Conservation (phyloP, 2,113 vertebrate genomes). For the Climacteris rufus region DNA sequence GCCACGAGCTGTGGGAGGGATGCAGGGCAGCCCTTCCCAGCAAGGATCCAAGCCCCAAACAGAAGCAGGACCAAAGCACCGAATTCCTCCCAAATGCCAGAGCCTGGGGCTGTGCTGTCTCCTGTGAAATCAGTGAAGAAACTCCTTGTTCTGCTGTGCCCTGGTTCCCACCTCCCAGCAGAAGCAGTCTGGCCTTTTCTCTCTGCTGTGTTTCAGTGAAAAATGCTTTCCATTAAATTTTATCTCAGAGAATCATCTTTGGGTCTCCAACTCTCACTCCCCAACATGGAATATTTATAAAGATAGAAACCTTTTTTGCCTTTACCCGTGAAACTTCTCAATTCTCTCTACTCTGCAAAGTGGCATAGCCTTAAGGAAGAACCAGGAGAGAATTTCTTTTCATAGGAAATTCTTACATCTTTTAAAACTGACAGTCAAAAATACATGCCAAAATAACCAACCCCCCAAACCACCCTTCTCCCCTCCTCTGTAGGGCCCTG, state of each 20-base stretch:
- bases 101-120: not conserved
- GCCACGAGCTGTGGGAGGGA: not conserved
- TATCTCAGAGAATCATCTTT: not conserved
- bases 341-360: not conserved
- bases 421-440: not conserved
- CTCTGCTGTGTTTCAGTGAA: not conserved
- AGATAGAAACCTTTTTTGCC: not conserved
- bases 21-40: not conserved
- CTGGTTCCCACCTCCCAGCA: not conserved
- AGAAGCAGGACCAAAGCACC: not conserved
- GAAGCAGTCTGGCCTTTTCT: not conserved
- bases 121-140: not conserved
- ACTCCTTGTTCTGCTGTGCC: not conserved
- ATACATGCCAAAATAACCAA: not conserved
- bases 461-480: not conserved
- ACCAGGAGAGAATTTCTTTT: not conserved
- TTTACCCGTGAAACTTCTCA: not conserved
- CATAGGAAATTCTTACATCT: not conserved
- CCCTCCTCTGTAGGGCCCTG: fast-evolving
- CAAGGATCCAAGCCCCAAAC: not conserved
- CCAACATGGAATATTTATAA: not conserved
- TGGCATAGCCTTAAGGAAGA: not conserved
- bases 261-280: not conserved
- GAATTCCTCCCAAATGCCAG: not conserved
- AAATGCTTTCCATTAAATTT: not conserved